phyloP scores from a whole-genome alignment of 1,140 invertebrate species.

The Atta cephalotes region DNA sequence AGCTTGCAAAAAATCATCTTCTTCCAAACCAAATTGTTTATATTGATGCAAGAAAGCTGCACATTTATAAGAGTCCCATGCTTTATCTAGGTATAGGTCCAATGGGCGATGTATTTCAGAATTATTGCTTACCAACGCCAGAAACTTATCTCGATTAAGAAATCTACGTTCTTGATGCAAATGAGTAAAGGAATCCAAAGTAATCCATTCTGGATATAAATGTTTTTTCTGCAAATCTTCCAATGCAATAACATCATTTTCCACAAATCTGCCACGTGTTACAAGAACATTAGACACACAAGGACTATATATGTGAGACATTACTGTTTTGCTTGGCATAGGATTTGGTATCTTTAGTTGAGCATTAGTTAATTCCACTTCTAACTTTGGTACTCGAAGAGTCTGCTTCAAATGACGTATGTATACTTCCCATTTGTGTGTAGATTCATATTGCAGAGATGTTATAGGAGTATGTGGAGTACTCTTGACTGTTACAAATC shows the following conservation, averaged over 20 bases:
- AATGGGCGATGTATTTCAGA: conserved; percentile 81
- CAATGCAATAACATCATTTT: conserved; percentile 69
- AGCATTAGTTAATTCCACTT: conserved; percentile 69
- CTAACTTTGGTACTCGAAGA: conserved; percentile 71
- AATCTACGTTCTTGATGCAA: conserved; percentile 83
- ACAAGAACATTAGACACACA: conserved; percentile 84
- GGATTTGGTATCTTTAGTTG: conserved; percentile 74
- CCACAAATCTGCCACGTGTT: conserved; percentile 78
- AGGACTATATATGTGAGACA: conserved; percentile 73
- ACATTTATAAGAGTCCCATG: conserved; percentile 85
- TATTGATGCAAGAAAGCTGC: conserved; percentile 87
- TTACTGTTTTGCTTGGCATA: conserved; percentile 39
- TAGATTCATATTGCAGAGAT: conserved; percentile 78
- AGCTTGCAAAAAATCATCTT: conserved; percentile 85
- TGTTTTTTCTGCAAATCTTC: conserved; percentile 78
- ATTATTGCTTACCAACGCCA: conserved; percentile 85
- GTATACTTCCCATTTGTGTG: conserved; percentile 79
- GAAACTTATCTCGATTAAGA: conserved; percentile 84
- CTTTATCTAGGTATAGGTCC: conserved; percentile 83
- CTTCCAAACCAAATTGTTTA: conserved; percentile 84
- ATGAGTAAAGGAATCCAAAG: conserved; percentile 80
- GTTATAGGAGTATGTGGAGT: conserved; percentile 78
- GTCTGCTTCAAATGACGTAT: conserved; percentile 80
- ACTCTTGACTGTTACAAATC: conserved; percentile 84
- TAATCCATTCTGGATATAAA: conserved; percentile 84